phyloP scores from a whole-genome alignment of 2,888 invertebrate genomes.

The Adelognathus sp. region DNA sequence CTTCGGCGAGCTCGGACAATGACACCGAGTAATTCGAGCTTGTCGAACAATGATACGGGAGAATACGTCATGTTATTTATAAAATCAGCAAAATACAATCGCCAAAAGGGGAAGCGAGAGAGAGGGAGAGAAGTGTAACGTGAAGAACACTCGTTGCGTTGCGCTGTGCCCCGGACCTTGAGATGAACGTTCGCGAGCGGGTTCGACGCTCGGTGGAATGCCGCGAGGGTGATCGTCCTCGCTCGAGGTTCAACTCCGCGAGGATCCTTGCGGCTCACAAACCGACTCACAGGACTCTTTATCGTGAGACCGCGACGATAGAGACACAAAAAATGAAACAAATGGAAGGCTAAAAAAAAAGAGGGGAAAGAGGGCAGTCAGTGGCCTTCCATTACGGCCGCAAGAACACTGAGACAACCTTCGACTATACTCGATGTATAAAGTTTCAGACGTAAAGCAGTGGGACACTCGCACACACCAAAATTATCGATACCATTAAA shows the following conservation, averaged over 20 bases:
- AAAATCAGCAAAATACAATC: constrained; percentile 55
- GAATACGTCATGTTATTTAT: constrained; percentile 52
- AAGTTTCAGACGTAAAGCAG: no score
- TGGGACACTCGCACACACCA: no score
- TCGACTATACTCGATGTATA: no score
- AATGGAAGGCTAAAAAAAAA: background rate
- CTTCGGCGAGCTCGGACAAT: constrained; percentile 25
- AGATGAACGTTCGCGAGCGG: constrained; percentile 51
- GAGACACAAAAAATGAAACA: background rate
- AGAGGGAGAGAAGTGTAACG: background rate
- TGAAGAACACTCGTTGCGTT: constrained; percentile 32
- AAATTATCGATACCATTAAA: no score
- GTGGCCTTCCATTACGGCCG: background rate
- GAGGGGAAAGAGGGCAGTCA: background rate
- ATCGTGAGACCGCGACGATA: constrained; percentile 1
- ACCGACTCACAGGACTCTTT: constrained; percentile 31
- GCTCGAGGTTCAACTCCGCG: constrained; percentile 52
- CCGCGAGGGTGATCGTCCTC: constrained; percentile 60
- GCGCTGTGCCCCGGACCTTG: constrained; percentile 49
- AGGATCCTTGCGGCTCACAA: constrained; percentile 44
- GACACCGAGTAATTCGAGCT: constrained; percentile 48
- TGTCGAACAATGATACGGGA: constrained; percentile 16
- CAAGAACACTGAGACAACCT: background rate
- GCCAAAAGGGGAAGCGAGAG: constrained; percentile 24
- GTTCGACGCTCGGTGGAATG: constrained; percentile 59